phyloP scores from a whole-genome alignment of 2,113 vertebrate species.

The Elanoides forficatus region DNA sequence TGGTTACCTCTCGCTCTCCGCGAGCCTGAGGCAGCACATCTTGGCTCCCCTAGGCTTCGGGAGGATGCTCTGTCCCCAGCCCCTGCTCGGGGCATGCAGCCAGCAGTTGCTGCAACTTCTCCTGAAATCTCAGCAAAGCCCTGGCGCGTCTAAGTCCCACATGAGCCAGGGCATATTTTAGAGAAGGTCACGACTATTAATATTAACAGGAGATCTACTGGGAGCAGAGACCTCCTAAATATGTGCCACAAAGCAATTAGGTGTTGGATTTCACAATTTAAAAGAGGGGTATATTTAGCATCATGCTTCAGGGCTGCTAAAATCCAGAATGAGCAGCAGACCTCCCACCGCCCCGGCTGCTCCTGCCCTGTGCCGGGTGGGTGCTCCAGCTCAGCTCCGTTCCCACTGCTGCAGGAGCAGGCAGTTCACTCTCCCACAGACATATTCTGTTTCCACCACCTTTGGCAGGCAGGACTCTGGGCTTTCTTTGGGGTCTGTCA shows the following conservation, averaged over 20 bases:
- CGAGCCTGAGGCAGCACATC: background rate
- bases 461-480: background rate
- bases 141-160: background rate
- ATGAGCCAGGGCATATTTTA: background rate
- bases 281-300: constrained; percentile 11
- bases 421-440: accelerated
- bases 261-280: constrained; percentile 20
- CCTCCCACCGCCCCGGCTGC: background rate
- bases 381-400: background rate
- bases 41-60: accelerated
- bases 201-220: background rate
- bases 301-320: background rate
- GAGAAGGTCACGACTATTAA: constrained; percentile 29
- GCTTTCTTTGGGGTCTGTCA: background rate
- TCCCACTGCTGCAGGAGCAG: accelerated
- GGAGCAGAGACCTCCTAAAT: background rate
- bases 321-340: background rate
- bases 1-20: background rate
- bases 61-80: accelerated
- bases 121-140: background rate
- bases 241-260: constrained; percentile 9
- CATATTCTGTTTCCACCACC: accelerated
- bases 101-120: accelerated
- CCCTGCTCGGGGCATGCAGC: background rate
- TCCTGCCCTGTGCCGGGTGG: accelerated